These are phyloP conservation scores for Anguilla obscura DNA, from an alignment of 2,797 vertebrate species.

Conservation along the genomic window DNA sequence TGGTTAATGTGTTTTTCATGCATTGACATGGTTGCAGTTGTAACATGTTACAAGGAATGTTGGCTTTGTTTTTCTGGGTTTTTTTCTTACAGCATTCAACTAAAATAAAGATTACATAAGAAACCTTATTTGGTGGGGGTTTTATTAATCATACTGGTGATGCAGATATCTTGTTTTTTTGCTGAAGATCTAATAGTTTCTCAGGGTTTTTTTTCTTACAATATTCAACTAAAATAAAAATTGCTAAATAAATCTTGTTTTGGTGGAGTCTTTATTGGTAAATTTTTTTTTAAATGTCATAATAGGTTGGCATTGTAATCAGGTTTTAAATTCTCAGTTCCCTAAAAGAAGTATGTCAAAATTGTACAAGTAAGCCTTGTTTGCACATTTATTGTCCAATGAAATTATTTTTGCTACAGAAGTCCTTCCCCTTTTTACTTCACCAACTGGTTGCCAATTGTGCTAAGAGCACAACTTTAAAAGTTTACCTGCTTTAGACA, in stretches of 20 bases:
- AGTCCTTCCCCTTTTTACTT: not conserved
- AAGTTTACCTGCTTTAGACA: not conserved
- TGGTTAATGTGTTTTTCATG: constrained; percentile 42
- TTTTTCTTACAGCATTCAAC: constrained; percentile 75
- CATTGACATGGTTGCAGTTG: constrained; percentile 66
- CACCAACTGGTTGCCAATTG: not conserved
- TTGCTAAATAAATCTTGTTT: constrained; percentile 62
- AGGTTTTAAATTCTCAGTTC: not conserved
- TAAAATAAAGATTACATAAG: constrained; percentile 79
- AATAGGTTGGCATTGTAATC: not conserved
- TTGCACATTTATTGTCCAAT: not conserved
- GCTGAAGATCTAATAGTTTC: not conserved
- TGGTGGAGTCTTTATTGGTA: constrained; percentile 19
- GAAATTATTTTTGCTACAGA: constrained; percentile 13
- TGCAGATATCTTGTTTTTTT: not conserved
- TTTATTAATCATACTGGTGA: not conserved
- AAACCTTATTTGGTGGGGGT: constrained; percentile 47
- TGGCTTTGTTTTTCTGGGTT: constrained; percentile 71
- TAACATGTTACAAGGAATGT: constrained; percentile 64
- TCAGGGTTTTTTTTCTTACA: constrained; percentile 72
- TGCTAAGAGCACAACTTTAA: not conserved
- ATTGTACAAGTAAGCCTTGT: not conserved
- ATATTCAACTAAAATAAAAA: constrained; percentile 80
- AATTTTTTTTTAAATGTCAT: constrained; percentile 63
- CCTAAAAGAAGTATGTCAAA: not conserved